These are phyloP conservation scores for Tetropium fuscum DNA, from an alignment of 2,888 invertebrate genomes.

Conservation along the genomic window DNA sequence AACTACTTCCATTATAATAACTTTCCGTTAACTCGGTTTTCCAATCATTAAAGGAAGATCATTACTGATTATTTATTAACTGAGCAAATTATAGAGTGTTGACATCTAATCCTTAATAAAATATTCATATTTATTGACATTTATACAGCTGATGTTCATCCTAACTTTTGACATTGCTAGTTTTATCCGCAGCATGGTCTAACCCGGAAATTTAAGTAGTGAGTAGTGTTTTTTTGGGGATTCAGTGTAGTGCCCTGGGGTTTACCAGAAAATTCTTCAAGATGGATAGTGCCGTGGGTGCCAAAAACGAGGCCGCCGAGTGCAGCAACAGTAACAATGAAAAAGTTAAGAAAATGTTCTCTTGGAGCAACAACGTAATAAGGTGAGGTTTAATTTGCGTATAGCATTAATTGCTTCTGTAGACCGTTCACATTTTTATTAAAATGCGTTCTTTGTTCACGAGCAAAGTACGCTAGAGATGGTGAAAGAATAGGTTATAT, in stretches of 20 bases:
- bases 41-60: background rate
- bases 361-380: constrained; percentile 33
- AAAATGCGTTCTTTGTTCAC: background rate
- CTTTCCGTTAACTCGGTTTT: background rate
- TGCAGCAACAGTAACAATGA: constrained; percentile 14
- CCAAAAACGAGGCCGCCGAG: background rate
- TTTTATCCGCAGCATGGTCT: constrained; percentile 29
- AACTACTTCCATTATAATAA: background rate
- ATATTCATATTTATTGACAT: constrained; percentile 19
- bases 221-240: constrained; percentile 18
- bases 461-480: background rate
- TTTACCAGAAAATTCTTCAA: constrained; percentile 8
- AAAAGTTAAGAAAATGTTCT: constrained; percentile 36
- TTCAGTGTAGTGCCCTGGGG: constrained; percentile 3
- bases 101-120: constrained; percentile 6
- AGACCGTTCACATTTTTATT: constrained; percentile 17
- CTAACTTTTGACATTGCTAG: constrained; percentile 20
- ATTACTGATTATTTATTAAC: background rate
- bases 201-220: constrained; percentile 12
- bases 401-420: background rate
- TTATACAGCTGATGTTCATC: background rate
- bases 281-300: constrained; percentile 25
- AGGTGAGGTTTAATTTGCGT: constrained; percentile 29
- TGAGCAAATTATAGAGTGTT: background rate
- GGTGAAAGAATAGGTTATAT: constrained; percentile 6